A percentile compares a stretch with the other conserved stretches of the same genome.
Conservation (phyloP, 1,140 invertebrate species). For the Drosophila mayri region DNA sequence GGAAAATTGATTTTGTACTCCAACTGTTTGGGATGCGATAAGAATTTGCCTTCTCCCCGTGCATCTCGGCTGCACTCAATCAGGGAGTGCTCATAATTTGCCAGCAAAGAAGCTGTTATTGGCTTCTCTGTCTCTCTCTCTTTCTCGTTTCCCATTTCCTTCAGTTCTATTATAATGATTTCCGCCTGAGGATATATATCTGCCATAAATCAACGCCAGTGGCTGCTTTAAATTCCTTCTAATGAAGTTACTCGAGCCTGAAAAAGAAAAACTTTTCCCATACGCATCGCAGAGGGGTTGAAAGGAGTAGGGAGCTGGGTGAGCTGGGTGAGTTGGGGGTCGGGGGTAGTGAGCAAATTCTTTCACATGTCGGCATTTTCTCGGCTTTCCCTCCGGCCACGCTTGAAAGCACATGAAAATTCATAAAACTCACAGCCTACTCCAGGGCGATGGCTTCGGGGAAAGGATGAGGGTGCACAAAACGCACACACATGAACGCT, state of each 20-base stretch:
- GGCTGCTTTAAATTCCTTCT: slow-evolving; percentile 71
- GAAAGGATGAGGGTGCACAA: not conserved
- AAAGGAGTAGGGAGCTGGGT: not conserved
- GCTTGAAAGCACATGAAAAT: slow-evolving; percentile 75
- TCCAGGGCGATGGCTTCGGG: slow-evolving; percentile 3
- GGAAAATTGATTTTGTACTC: slow-evolving; percentile 71
- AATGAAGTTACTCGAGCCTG: slow-evolving; percentile 79
- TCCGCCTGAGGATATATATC: slow-evolving; percentile 48
- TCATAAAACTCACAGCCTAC: slow-evolving; percentile 74
- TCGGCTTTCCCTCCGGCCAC: slow-evolving; percentile 51
- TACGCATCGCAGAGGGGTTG: slow-evolving; percentile 11
- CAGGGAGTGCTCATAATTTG: slow-evolving; percentile 56
- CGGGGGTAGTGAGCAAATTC: slow-evolving; percentile 54
- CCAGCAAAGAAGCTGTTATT: slow-evolving; percentile 31
- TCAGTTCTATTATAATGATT: slow-evolving; percentile 48
- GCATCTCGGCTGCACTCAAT: slow-evolving; percentile 49
- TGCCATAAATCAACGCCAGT: slow-evolving; percentile 71
- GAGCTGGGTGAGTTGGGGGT: not conserved
- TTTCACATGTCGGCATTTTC: slow-evolving; percentile 68
- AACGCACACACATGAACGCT: slow-evolving; percentile 39
- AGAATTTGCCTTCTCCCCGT: slow-evolving; percentile 55
- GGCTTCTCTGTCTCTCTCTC: slow-evolving; percentile 16
- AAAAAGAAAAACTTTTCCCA: slow-evolving; percentile 65
- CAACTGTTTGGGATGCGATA: slow-evolving; percentile 58
- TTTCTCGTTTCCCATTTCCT: slow-evolving; percentile 33